phyloP scores from a whole-genome alignment of 2,113 vertebrate species.

The Scophthalmus maximus region DNA sequence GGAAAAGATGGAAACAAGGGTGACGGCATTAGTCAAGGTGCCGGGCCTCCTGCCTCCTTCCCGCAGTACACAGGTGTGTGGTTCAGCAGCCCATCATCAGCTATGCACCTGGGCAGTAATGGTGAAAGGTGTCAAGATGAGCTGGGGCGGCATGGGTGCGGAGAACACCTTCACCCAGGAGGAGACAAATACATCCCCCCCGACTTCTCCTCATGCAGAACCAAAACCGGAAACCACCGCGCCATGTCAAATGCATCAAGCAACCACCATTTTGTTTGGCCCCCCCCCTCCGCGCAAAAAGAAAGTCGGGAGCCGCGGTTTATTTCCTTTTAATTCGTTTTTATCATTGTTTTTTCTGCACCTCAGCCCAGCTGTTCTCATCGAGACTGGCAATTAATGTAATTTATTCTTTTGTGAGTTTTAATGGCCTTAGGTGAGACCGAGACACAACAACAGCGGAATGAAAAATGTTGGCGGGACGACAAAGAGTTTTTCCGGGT shows the following conservation, averaged over 20 bases:
- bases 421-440: slow-evolving; percentile 81
- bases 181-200: slow-evolving; percentile 13
- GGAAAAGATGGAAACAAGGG: slow-evolving; percentile 40
- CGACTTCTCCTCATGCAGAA: neutral
- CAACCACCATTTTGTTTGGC: slow-evolving; percentile 45
- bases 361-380: slow-evolving; percentile 82
- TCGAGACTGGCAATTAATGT: slow-evolving; percentile 78
- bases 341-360: slow-evolving; percentile 78
- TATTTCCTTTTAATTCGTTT: slow-evolving; percentile 76
- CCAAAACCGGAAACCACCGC: slow-evolving; percentile 6
- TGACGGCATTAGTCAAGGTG: slow-evolving; percentile 68
- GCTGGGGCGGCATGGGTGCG: slow-evolving; percentile 37
- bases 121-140: slow-evolving; percentile 50
- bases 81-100: slow-evolving; percentile 67
- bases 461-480: slow-evolving; percentile 73
- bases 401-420: slow-evolving; percentile 84
- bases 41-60: slow-evolving; percentile 48
- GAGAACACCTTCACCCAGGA: slow-evolving; percentile 25
- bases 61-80: slow-evolving; percentile 67
- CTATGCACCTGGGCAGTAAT: slow-evolving; percentile 68
- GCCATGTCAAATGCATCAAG: neutral
- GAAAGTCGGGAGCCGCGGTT: slow-evolving; percentile 63
- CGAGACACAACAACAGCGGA: slow-evolving; percentile 72
- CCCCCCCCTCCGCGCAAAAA: neutral
- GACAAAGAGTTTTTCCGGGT: slow-evolving; percentile 50